Base-by-base conservation (phyloP, 2,113 vertebrate species). In the Dromiciops gliroides region DNA sequence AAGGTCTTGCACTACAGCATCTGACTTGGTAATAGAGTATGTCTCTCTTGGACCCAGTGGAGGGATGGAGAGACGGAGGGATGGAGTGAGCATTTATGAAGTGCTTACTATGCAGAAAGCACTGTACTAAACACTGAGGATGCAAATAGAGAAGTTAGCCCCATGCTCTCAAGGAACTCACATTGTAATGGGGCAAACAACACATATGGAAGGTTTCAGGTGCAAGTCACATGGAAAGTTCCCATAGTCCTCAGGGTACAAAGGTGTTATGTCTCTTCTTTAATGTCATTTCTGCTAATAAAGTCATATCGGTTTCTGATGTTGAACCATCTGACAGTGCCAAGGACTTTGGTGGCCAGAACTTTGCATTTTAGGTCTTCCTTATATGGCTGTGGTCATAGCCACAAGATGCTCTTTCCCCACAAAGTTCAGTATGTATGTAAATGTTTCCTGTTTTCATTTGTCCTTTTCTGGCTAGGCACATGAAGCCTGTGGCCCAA, bases 401-500 rank as follows among this genome's bases (percentile, higher is more conserved):
- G 60, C 14, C 67, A 44, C 31, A n/a, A 67, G 60, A 67, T n/a
- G 28, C 10, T 67, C 60, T 67, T n/a, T 67, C 28, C 8, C 60
- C 60, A 16, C 31, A 67, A 67, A 4, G 14, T 8, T 44, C 5
- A 22, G n/a, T 44, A 44, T 14, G 6, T 3, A 4, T 90, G 50
- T 26, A 7, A 50, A 24, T 12, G 8, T 56, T 47, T 31, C 51
- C 53, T 31, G 25, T 92, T 92, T 92, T 95, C 1, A 50, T 94
- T 67, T 0, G 97, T 26, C 97, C 12, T 11, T 97, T 93, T 93
- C n/a, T 97, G 48, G 44, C 48, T 12, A 99, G 99, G 99, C 99
- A 95, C 99, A 99, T 60, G 99, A 99, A 98, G 99, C 99, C 2
- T 99, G 99, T 96, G 99, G 99, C 50, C 99, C 99, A 31, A 99